Base-by-base conservation (phyloP, 2,888 invertebrate genomes). In the Pharmacophagus antenor region DNA sequence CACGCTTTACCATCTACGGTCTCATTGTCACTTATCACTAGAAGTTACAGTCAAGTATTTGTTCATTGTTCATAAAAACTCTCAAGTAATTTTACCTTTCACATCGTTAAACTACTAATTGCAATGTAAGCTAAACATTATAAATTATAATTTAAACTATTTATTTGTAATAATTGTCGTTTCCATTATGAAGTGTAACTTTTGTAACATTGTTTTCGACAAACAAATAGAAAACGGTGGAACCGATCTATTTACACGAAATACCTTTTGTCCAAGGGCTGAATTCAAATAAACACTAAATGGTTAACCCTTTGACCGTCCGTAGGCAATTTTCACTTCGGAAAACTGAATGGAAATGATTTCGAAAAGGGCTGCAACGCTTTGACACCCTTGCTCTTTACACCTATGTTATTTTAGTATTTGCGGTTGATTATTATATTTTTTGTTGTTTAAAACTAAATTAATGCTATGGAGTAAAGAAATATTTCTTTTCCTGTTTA, bases 221-320 rank as follows among this genome's bases (percentile, higher is more conserved):
- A 79, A 83, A 77, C 81, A 82, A 77, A 82, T 77, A 77, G 78
- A 81, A 84, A 84, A 87, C 82, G 83, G 80, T 82, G 84, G 85
- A 85, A 86, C 85, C 86, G 86, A 76, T 85, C 81, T 75, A 84
- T 83, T 87, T 86, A 87, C 86, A 85, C 20, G 31, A 52, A 52
- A 56, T 37, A 23, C 44, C 56, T 49, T 51, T 60, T 56, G 56
- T 60, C 51, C 46, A 51, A 60, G 51, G 60, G 55, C 17, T 51
- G 51, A 51, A 61, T 56, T 61, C 56, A 85, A 88, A 89, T 88
- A 89, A 88, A 89, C 88, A 88, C 79, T 81, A 82, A 88, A 88
- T 85, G 75, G 87, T 83, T 87, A 86, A 88, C 90, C 90, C 88
- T 89, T 90, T 89, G 88, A 88, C 89, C 88, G 87, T 80, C 82